phyloP scores from a whole-genome alignment of 2,113 vertebrate species.

The Arothron firmamentum region DNA sequence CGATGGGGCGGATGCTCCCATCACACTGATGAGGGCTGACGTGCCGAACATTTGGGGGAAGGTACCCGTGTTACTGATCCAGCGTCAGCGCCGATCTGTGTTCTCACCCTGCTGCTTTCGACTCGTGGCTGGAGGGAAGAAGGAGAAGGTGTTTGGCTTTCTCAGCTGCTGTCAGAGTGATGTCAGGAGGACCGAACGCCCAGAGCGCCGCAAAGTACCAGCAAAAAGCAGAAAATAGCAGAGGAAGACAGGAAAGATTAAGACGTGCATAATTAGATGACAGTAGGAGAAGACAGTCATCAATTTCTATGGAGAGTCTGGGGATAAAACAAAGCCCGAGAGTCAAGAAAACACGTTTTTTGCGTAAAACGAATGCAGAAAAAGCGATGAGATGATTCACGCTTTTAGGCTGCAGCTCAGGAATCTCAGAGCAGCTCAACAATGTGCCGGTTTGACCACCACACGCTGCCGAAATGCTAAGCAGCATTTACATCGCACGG shows the following conservation, averaged over 20 bases:
- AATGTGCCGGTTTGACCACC: conserved; percentile 1
- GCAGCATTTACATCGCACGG: not conserved
- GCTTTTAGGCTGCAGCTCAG: no score
- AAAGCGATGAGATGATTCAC: not conserved
- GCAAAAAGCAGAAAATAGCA: not conserved
- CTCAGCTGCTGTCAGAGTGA: conserved; percentile 24
- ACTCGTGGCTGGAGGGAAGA: not conserved
- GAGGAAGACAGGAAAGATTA: not conserved
- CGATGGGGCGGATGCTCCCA: no score
- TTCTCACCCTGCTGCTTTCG: conserved; percentile 17
- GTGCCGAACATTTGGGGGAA: not conserved
- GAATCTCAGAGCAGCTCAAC: not conserved
- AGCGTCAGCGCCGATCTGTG: conserved; percentile 29
- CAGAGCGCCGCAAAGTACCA: not conserved
- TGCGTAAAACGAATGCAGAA: not conserved
- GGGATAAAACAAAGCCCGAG: not conserved
- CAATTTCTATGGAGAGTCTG: not conserved
- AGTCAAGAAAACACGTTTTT: not conserved
- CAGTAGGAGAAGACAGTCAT: not conserved
- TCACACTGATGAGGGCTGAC: conserved; percentile 23
- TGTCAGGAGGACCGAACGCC: not conserved
- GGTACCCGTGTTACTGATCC: not conserved
- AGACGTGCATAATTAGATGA: not conserved
- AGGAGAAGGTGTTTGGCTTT: conserved; percentile 1
- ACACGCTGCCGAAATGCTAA: not conserved